Evolutionary conservation across 1,140 invertebrate genomes (phyloP).

Genomic region (Gryon sp.): DNA sequence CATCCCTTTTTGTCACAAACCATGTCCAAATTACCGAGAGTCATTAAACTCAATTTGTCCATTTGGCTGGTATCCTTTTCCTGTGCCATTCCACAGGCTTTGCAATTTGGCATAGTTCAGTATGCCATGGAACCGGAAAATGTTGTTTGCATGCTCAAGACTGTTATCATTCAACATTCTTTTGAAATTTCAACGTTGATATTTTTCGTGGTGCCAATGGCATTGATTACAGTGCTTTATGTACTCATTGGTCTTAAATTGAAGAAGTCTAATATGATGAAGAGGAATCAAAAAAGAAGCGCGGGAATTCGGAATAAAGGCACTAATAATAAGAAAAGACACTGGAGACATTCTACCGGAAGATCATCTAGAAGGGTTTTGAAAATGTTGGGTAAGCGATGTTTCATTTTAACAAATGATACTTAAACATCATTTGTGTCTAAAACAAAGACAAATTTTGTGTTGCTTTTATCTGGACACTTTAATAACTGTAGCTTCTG

Average conservation of each 20-base stretch:
- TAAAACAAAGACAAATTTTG: no score
- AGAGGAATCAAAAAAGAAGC: conserved; percentile 66
- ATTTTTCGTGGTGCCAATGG: conserved; percentile 93
- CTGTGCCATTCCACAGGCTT: conserved; percentile 89
- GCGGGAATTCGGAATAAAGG: conserved; percentile 51
- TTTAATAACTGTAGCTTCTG: no score
- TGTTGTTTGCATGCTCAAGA: conserved; percentile 81
- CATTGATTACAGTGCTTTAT: conserved; percentile 90
- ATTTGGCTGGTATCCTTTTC: conserved; percentile 86
- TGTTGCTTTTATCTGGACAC: no score
- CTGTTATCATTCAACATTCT: conserved; percentile 84
- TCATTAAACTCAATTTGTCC: conserved; percentile 84
- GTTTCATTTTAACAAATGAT: no score
- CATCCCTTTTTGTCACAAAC: conserved; percentile 94
- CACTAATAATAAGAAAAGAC: conserved; percentile 43
- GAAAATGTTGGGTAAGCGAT: conserved; percentile 84
- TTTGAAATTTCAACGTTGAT: conserved; percentile 92
- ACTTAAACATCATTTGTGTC: no score
- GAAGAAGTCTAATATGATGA: conserved; percentile 82
- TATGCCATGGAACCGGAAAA: conserved; percentile 75
- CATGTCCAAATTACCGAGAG: conserved; percentile 88
- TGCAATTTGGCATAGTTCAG: conserved; percentile 85
- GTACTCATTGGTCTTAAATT: conserved; percentile 88
- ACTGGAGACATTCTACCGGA: conserved; percentile 68
- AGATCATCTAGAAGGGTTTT: conserved; percentile 82